Evolutionary conservation across 2,113 vertebrate genomes (phyloP), one percentile per base, ranked within the genome.

Genomic region (Trachemys scripta): DNA sequence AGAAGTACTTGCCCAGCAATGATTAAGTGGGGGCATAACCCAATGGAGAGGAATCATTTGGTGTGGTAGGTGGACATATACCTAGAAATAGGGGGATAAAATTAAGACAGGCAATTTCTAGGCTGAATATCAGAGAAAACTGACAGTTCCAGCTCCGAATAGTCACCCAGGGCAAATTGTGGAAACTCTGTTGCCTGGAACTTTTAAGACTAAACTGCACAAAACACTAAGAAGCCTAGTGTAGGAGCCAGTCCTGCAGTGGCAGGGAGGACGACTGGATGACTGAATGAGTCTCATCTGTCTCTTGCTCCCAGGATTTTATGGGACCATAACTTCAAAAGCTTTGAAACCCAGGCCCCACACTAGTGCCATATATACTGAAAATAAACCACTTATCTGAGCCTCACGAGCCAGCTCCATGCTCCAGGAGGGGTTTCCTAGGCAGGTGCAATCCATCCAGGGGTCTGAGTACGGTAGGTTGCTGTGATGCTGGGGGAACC

Each of bases 391-490:
- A 0, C 53, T 27, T 31, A 3, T 29, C 72, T 54, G 57, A 29
- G 72, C 45, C 14, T 27, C 50, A 10, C n/a, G 25, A 7, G 9
- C 38, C 1, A 0, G 10, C 53, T 78, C 31, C 42, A 59, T 1
- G 13, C 27, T 65, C 49, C 1, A 42, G 75, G 49, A 56, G 80
- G 86, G 0, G 1, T n/a, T n/a, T n/a, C 62, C 62, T n/a, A 35
- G 31, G 62, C 19, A 69, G 35, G 62, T 69, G 62, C 2, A 4
- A n/a, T 69, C 16, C 31, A 69, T 69, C 62, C 35, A 17, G 62
- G 29, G 29, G 17, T 69, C 62, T n/a, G 31, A 69, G 62, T 69
- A 8, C 16, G 4, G 17, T 19, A 17, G 31, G 62, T 17, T 65
- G 16, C 31, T 8, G 31, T 19, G 31, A n/a, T 17, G 35, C 62